Percentiles rank a stretch among this genome's conserved stretches.
Evolutionary conservation across 2,888 invertebrate species (phyloP).

Genomic region (Cephus rjabovi): DNA sequence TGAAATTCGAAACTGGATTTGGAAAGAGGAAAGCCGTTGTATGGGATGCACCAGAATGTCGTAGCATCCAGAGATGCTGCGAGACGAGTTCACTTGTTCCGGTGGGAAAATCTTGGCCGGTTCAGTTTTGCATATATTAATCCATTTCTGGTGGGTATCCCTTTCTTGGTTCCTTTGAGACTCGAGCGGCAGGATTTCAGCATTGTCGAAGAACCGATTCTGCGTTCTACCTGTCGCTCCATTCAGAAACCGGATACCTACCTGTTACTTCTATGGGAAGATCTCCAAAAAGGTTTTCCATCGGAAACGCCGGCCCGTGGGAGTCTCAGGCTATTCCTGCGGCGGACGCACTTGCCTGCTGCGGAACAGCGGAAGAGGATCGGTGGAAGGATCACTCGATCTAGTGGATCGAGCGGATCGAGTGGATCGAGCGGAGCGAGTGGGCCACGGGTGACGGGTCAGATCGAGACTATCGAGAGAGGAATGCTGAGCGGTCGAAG

Average conservation of each 20-base stretch:
- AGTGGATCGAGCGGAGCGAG: too few species aligned
- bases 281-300: slow-evolving; percentile 29
- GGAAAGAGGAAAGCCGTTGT: slow-evolving; percentile 9
- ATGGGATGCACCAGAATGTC: not conserved
- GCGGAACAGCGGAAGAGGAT: too few species aligned
- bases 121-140: slow-evolving; percentile 65
- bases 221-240: slow-evolving; percentile 60
- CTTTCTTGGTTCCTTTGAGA: not conserved
- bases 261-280: slow-evolving; percentile 63
- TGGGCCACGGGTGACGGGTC: too few species aligned
- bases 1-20: slow-evolving; percentile 50
- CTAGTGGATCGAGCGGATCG: slow-evolving; percentile 10
- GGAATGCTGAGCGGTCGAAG: too few species aligned
- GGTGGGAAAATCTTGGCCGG: slow-evolving; percentile 55
- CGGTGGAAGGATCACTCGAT: slow-evolving; percentile 31
- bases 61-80: slow-evolving; percentile 11
- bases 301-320: too few species aligned
- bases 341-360: too few species aligned
- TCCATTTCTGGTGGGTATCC: slow-evolving; percentile 44
- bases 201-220: slow-evolving; percentile 40
- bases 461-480: too few species aligned
- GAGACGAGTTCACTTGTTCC: slow-evolving; percentile 54
- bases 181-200: slow-evolving; percentile 17
- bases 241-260: slow-evolving; percentile 63
- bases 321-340: too few species aligned